Percentiles rank a stretch among this genome's conserved stretches.
phyloP scores from a whole-genome alignment of 2,888 invertebrate species.

The Cosmorhoe ocellata region DNA sequence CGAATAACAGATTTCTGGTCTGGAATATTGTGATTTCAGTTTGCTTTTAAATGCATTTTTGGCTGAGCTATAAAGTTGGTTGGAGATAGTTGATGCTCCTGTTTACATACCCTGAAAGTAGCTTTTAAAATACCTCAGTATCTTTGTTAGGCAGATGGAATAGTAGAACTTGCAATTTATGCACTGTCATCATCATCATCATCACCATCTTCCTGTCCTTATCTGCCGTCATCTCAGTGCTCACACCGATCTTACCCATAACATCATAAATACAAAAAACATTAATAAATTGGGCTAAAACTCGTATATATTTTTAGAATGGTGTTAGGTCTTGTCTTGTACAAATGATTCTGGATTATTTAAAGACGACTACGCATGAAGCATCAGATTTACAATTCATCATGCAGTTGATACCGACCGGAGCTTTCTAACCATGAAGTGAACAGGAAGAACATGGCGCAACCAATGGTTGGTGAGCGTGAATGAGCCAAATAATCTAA shows the following conservation, averaged over 20 bases:
- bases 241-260: no score
- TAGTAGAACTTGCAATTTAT: not conserved
- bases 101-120: not conserved
- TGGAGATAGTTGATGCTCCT: constrained; percentile 14
- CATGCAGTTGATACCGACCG: not conserved
- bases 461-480: constrained; percentile 22
- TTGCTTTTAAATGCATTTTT: constrained; percentile 16
- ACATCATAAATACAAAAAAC: no score
- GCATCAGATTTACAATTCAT: no score
- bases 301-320: no score
- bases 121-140: constrained; percentile 19
- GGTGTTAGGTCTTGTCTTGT: not conserved
- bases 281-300: no score
- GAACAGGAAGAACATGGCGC: constrained; percentile 27
- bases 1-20: constrained; percentile 25
- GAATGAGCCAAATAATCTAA: constrained; percentile 30
- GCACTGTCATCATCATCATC: no score
- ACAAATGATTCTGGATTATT: not conserved
- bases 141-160: not conserved
- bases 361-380: no score
- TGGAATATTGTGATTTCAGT: constrained; percentile 21
- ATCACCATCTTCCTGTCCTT: no score
- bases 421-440: constrained; percentile 17
- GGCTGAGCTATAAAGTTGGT: constrained; percentile 17
- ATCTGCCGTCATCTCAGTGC: no score